Evolutionary conservation across 2,888 invertebrate genomes (phyloP), one percentile per base, ranked within the genome.

Genomic region (Calameuta filiformis): DNA sequence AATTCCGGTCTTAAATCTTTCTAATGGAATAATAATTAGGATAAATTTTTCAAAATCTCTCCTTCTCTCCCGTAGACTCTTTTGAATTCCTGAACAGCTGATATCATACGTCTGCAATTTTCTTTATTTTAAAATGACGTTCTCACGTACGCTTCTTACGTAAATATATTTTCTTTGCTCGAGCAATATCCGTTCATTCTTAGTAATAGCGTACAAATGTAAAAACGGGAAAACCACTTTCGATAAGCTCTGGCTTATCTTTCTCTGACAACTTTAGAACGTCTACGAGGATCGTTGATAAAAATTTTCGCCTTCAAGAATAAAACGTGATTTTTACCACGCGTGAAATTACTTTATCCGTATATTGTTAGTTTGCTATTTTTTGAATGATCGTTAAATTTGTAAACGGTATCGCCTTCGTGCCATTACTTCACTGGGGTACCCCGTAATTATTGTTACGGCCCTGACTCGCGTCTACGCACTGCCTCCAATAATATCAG

Each of bases 391-490:
- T 56, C 56, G 56, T 9, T 23, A 56, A 2, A 23, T 6, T 56
- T 2, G 23, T 9, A 56, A 35, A 35, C 9, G 9, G 2, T 56
- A 56, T 56, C 56, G 56, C 6, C 15, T 23, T 40, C 15, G 4
- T 40, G 0, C 6, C 15, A 40, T 40, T 15, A 15, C 15, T 56
- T 56, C 2, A 56, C 56, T 56, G 4, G 56, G 23, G 56, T 9
- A 15, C 56, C 23, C 23, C 56, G 23, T 78, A 79, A 78, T 81
- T 71, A 79, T 77, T 79, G 79, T 77, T 79, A 73, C 74, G 80
- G 75, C 77, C 79, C 81, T 81, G 81, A 74, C 76, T 77, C 79
- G 78, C 73, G 76, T 76, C 76, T 77, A 76, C 77, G 78, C 76
- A 79, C 76, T 71, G 73, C 69, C 23, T 33, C 71, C 71, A 71